These are phyloP conservation scores for Pluvianellus socialis DNA, from an alignment of 2,113 vertebrate species.

Conservation along the genomic window DNA sequence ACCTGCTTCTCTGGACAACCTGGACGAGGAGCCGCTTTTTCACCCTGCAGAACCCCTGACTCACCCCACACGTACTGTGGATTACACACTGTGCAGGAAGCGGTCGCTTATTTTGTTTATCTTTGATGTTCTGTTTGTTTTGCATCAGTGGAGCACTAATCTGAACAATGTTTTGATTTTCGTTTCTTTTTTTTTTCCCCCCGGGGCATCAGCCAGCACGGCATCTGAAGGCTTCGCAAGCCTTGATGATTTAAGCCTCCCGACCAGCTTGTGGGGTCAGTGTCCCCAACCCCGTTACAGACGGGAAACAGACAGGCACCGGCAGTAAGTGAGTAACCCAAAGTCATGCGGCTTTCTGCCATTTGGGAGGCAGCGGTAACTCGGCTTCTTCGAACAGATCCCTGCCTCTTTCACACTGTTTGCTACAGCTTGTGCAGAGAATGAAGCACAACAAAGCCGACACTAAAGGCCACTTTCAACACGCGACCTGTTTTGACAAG, in stretches of 20 bases:
- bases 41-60: not conserved
- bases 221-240: not conserved
- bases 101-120: slow-evolving; percentile 12
- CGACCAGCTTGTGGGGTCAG: slow-evolving; percentile 28
- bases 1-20: not conserved
- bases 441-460: not conserved
- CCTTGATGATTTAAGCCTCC: not conserved
- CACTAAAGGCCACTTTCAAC: not conserved
- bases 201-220: not conserved
- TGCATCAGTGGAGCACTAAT: not conserved
- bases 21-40: not conserved
- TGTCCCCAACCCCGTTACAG: not conserved
- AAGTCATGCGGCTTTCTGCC: not conserved
- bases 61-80: not conserved
- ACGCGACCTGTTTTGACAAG: not conserved
- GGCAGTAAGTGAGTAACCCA: not conserved
- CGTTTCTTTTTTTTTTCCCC: not conserved
- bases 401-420: not conserved
- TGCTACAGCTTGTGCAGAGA: not conserved
- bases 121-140: slow-evolving; percentile 14
- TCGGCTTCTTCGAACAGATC: slow-evolving; percentile 3
- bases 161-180: slow-evolving; percentile 34
- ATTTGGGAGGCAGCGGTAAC: not conserved
- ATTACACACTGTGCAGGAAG: not conserved
- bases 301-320: not conserved